Conservation (phyloP, 2,113 vertebrate genomes). For the Parus major region DNA sequence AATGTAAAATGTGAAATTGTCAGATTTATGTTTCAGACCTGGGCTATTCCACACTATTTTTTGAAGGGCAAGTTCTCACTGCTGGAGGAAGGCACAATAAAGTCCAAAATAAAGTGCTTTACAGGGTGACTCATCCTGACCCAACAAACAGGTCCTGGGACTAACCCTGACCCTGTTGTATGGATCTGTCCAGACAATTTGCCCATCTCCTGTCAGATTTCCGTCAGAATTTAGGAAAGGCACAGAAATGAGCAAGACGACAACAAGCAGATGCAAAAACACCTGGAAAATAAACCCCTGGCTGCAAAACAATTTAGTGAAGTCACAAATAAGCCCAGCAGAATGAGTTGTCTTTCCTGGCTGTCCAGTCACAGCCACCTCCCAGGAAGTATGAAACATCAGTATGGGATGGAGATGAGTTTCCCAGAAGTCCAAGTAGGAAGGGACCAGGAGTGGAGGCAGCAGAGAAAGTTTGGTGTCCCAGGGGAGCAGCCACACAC, state of each 20-base stretch:
- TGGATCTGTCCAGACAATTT: background rate
- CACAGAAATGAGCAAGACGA: background rate
- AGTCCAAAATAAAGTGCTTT: background rate
- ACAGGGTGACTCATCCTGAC: background rate
- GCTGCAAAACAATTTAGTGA: background rate
- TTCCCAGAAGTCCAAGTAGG: background rate
- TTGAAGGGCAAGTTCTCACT: background rate
- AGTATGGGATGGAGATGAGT: background rate
- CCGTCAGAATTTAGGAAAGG: background rate
- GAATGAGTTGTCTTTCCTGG: conserved; percentile 11
- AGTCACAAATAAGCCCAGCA: background rate
- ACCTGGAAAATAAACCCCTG: background rate
- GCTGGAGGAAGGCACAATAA: background rate
- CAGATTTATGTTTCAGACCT: background rate
- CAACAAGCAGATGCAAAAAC: background rate
- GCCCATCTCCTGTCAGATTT: background rate
- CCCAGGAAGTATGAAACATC: background rate
- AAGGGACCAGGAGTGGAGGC: background rate
- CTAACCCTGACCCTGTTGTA: background rate
- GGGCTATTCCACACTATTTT: background rate
- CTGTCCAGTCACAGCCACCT: background rate
- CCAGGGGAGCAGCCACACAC: background rate
- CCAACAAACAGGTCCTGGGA: background rate
- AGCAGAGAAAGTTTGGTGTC: background rate
- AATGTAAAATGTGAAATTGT: background rate